These are phyloP conservation scores for Macropodus opercularis DNA, from an alignment of 2,797 vertebrate genomes.

Conservation along the genomic window DNA sequence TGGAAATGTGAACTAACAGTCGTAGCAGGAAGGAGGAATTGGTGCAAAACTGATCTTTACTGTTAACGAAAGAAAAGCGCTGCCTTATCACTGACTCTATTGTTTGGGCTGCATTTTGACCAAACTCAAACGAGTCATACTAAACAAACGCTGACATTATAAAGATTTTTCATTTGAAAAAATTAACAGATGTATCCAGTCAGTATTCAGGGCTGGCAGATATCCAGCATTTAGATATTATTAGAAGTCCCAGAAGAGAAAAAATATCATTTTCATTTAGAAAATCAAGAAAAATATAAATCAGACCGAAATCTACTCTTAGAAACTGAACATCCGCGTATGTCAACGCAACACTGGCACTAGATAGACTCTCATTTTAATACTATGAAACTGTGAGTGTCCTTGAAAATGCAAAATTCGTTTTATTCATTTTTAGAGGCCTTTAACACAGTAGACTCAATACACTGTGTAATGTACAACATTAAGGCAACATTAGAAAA, in stretches of 20 bases:
- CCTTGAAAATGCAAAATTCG: too few relatives aligned
- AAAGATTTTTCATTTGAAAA: background rate
- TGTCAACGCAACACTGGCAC: too few relatives aligned
- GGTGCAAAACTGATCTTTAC: background rate
- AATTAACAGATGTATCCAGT: background rate
- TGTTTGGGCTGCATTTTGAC: background rate
- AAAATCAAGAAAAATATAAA: background rate
- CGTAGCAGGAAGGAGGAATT: constrained; percentile 1
- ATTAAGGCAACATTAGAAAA: too few relatives aligned
- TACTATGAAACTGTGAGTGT: too few relatives aligned
- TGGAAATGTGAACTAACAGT: constrained; percentile 35
- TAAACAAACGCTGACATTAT: constrained; percentile 12
- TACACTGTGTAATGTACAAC: too few relatives aligned
- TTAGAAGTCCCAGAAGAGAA: background rate
- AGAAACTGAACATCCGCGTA: too few relatives aligned
- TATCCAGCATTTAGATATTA: background rate
- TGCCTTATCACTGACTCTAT: background rate
- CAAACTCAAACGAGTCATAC: constrained; percentile 3
- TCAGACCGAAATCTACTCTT: too few relatives aligned
- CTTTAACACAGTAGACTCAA: too few relatives aligned
- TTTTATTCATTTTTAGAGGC: too few relatives aligned
- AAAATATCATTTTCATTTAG: background rate
- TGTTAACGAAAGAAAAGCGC: constrained; percentile 10
- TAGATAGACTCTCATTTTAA: too few relatives aligned
- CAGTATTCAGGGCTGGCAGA: background rate